Base-by-base conservation (phyloP, 30 jellyfish, hydroid and myxozoan species). In the Aurelia aurita complex sp. Pacific region DNA sequence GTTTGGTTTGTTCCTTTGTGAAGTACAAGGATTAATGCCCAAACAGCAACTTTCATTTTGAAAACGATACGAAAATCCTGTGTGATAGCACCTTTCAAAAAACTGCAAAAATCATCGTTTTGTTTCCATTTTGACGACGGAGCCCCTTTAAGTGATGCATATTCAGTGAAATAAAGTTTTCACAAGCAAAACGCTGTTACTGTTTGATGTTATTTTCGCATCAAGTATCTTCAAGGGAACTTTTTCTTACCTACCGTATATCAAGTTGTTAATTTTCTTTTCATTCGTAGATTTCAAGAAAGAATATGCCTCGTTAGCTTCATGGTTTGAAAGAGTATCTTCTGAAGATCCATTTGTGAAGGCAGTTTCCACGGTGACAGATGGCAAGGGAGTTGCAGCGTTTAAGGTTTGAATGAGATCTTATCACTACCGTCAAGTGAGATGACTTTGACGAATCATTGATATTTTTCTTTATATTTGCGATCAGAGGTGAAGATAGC, bases 311-410 rank as follows among this genome's bases (percentile, higher is more conserved):
- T 61, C 94, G 10, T 36, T 91, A 19, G 42, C 34, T 32, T 23
- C 82, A 23, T 91, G 98, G 98, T 91, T 91, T 79, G 85, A 79
- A 16, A 79, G 74, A 53, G 60, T 91, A 15, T 91, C 96, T 10
- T 9, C 79, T 33, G 64, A 80, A 67, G 81, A 74, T 6, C 53
- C 92, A 54, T 85, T 79, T 67, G 66, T 75, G 33, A 84, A 85
- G 66, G 96, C 98, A 33, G 72, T 78, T 38, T 33, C 75, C 5
- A 66, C 52, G 2, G 89, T 84, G 23, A 80, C 93, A 33, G 77
- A 75, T 52, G 92, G 94, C 52, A 85, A 77, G 29, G 98, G 98
- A 42, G 64, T 73, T 13, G 82, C 74, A 36, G 83, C 96, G 8
- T 91, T 77, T 59, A 91, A 85, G 98, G 98, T 85, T n/a, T 53